phyloP scores from a whole-genome alignment of 2,888 invertebrate genomes.

The Erannis defoliaria region DNA sequence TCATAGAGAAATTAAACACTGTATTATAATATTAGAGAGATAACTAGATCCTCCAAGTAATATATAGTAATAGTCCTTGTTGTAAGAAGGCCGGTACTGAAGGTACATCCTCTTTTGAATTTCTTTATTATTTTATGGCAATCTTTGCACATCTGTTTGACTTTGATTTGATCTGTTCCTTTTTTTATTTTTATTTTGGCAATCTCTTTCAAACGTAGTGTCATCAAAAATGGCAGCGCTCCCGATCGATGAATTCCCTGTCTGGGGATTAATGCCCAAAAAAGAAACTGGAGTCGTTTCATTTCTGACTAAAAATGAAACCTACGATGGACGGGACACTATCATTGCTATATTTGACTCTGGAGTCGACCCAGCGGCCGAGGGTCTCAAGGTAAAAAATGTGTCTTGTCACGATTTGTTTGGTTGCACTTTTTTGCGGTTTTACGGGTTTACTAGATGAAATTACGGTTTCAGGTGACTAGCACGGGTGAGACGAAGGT shows the following conservation, averaged over 20 bases:
- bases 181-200: background rate
- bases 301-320: conserved; percentile 95
- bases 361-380: conserved; percentile 98
- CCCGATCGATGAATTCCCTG: conserved; percentile 91
- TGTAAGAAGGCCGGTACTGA: too few relatives aligned
- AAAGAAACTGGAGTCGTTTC: conserved; percentile 96
- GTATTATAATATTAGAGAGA: too few relatives aligned
- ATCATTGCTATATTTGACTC: conserved; percentile 98
- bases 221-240: conserved; percentile 86
- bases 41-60: too few relatives aligned
- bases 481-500: conserved; percentile 96
- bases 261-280: conserved; percentile 95
- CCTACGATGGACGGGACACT: conserved; percentile 96
- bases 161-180: too few relatives aligned
- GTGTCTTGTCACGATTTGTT: conserved; percentile 81
- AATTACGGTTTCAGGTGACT: conserved; percentile 88
- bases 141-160: background rate
- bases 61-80: too few relatives aligned
- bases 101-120: too few relatives aligned
- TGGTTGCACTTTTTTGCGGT: conserved; percentile 47
- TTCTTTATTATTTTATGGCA: conserved; percentile 8
- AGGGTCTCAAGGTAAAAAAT: conserved; percentile 94
- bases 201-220: conserved; percentile 54
- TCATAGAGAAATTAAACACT: too few relatives aligned
- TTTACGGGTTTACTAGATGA: conserved; percentile 35